Base-by-base conservation (phyloP, 1,140 invertebrate species). In the Tribolium castaneum region DNA sequence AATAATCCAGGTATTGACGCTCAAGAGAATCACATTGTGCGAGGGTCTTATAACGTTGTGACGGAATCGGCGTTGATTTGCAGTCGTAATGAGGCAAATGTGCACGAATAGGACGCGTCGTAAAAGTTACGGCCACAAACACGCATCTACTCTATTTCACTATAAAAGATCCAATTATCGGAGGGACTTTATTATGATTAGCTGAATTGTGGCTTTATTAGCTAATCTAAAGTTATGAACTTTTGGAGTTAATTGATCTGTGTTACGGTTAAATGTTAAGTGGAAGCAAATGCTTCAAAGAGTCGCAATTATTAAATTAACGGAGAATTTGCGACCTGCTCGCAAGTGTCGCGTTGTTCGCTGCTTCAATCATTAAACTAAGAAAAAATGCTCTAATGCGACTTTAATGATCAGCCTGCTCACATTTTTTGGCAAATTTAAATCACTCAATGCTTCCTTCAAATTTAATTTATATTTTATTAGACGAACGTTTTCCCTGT, bases 171-270 rank as follows among this genome's bases (percentile, higher is more conserved):
- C 2, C 59, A 66, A 66, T 66, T 66, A 66, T 34, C 39, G n/a
- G 30, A n/a, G 25, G 59, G 30, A 39, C 59, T 66, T 66, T 66
- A 66, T 66, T 66, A 35, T 66, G 59, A 66, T 66, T 66, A 66
- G 59, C 14, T 35, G 30, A 66, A 66, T 66, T 66, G 59, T 35
- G 59, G 59, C 25, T 66, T 66, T 66, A 66, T 35, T 66, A 25
- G 25, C 22, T 30, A 66, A 66, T 66, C 59, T 34, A 66, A 66
- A 66, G 25, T 66, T 66, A 35, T 35, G 25, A 66, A 66, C 59
- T 66, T 66, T 66, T 66, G 25, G n/a, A 35, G 9, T 12, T 66
- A 66, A 66, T 66, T 66, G 59, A 66, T 66, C 59, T 34, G 59
- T 35, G 30, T 13, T 13, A 13, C 59, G 30, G n/a, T 19, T n/a